Base-by-base conservation (phyloP, 2,797 vertebrate genomes). In the Chelon labrosus region DNA sequence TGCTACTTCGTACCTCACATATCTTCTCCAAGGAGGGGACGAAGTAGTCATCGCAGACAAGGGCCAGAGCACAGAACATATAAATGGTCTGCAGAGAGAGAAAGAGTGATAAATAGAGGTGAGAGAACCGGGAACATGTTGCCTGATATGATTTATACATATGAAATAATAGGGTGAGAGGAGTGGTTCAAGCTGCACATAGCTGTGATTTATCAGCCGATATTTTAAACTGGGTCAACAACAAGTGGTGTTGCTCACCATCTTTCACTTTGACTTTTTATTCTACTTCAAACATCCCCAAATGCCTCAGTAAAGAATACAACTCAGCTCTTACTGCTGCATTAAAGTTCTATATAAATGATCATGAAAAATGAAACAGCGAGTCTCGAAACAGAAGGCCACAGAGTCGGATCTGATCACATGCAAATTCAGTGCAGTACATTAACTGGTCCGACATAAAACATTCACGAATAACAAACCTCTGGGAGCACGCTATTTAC, bases 21-120 rank as follows among this genome's bases (percentile, higher is more conserved):
- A 98, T 96, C 93, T 98, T 98, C 75, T 98, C 97, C 95, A 98
- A 84, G 0, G 97, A 98, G 44, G 97, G 97, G 55, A 98, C 97
- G 3, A 98, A 98, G 93, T 97, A 98, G 93, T 98, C 97, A 52
- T 98, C 97, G 4, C 97, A 98, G 72, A 98, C 95, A 3, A 98
- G 95, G 10, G 97, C 97, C 89, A 98, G 91, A 0, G 97, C 97
- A 17, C 96, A 97, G 88, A 98, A 98, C 96, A 98, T 96, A 85
- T 98, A 98, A 85, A 98, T 94, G 4, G 97, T 95, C 97, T 98
- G 91, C 17, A 87, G 25, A 73, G 64, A 70, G 65, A 84, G 16
- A 71, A 10, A 65, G 2, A 73, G 44, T 73, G 64, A 46, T 47
- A 44, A 14, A 47, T 7, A 79, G 52, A 22, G 50, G 39, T 49